Percentiles rank a stretch among this genome's conserved stretches.
Conservation (phyloP, 1,140 invertebrate genomes). For the Drosophila biarmipes region DNA sequence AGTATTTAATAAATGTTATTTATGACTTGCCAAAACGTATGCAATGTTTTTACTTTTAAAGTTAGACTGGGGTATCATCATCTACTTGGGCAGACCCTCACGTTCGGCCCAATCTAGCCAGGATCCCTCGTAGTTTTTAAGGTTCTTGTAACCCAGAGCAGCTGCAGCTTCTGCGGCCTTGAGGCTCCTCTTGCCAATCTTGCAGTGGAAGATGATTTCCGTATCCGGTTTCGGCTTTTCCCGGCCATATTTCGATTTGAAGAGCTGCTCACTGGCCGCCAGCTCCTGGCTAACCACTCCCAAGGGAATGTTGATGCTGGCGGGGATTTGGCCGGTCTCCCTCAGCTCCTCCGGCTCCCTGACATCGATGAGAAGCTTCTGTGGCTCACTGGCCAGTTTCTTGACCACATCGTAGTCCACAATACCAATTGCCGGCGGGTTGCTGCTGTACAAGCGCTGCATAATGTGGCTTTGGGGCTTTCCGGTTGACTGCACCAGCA, state of each 20-base stretch:
- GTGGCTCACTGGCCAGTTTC: conserved; percentile 80
- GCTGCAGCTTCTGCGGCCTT: conserved; percentile 86
- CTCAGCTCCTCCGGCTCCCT: conserved; percentile 88
- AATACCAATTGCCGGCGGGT: conserved; percentile 47
- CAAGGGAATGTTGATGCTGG: conserved; percentile 90
- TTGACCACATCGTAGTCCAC: conserved; percentile 85
- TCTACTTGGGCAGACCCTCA: conserved; percentile 84
- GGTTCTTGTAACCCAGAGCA: conserved; percentile 86
- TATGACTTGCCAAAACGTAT: background rate
- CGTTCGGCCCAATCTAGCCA: conserved; percentile 86
- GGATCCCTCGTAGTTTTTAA: conserved; percentile 76
- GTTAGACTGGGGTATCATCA: background rate
- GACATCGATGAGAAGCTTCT: conserved; percentile 88
- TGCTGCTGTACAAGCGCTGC: conserved; percentile 32
- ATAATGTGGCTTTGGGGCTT: background rate
- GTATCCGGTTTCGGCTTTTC: conserved; percentile 86
- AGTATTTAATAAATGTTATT: conserved; percentile 33
- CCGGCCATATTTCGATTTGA: conserved; percentile 84
- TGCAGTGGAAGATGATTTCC: conserved; percentile 88
- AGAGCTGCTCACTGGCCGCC: conserved; percentile 75
- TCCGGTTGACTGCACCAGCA: background rate
- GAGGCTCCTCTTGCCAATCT: conserved; percentile 86
- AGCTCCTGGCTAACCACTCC: conserved; percentile 74
- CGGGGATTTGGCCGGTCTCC: conserved; percentile 88
- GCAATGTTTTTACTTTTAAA: background rate